phyloP scores from a whole-genome alignment of 2,113 vertebrate species.

The Channa maculata region DNA sequence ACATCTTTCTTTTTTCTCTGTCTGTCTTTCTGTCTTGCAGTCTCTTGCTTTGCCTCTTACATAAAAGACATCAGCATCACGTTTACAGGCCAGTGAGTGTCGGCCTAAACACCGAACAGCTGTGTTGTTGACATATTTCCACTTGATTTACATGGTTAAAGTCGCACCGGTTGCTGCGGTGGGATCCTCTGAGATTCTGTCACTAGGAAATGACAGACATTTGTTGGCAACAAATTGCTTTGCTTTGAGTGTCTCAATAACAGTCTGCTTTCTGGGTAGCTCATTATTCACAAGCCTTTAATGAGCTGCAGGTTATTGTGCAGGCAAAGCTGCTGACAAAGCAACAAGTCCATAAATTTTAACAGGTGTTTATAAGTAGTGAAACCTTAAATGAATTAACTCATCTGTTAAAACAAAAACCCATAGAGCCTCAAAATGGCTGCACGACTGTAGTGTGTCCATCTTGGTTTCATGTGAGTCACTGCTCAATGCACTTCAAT shows the following conservation, averaged over 20 bases:
- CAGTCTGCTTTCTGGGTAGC: background rate
- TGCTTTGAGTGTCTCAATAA: conserved; percentile 17
- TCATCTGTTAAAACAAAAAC: too few relatives aligned
- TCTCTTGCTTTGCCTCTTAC: conserved; percentile 64
- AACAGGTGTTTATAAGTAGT: background rate
- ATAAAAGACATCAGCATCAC: conserved; percentile 72
- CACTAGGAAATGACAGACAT: too few relatives aligned
- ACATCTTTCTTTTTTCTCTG: conserved; percentile 70
- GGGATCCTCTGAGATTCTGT: background rate
- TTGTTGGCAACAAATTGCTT: conserved; percentile 9
- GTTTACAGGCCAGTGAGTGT: conserved; percentile 52
- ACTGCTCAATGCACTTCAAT: too few relatives aligned
- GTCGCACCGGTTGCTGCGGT: too few relatives aligned
- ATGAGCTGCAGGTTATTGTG: background rate
- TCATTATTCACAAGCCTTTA: conserved; percentile 5
- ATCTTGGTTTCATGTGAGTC: too few relatives aligned
- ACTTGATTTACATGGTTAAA: conserved; percentile 1
- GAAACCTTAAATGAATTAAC: background rate
- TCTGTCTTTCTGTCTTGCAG: conserved; percentile 23
- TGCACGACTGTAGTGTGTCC: too few relatives aligned
- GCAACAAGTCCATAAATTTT: too few relatives aligned
- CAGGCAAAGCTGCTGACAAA: too few relatives aligned
- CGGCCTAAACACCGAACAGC: conserved; percentile 34
- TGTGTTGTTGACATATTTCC: conserved; percentile 46
- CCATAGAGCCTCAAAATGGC: too few relatives aligned